Percentiles rank a stretch among this genome's conserved stretches.
Conservation (phyloP, 1,140 invertebrate genomes). For the Drosophila mojavensis region DNA sequence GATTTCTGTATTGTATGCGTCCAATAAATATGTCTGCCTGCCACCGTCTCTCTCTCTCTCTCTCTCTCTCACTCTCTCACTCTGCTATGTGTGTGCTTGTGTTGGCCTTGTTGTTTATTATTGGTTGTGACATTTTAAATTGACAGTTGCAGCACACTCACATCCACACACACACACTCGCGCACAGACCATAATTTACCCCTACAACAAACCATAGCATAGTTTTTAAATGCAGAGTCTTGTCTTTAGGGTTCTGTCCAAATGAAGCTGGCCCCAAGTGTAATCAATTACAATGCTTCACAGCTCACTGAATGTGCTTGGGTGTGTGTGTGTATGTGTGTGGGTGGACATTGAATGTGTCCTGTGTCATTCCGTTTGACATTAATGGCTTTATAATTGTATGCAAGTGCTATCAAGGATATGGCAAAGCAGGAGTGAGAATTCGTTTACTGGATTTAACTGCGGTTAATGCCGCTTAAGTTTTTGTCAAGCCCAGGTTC, state of each 20-base stretch:
- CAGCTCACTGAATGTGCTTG: not conserved
- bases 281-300: constrained; percentile 57
- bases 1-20: constrained; percentile 30
- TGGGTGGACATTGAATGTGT: constrained; percentile 30
- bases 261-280: constrained; percentile 48
- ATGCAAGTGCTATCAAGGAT: constrained; percentile 18
- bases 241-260: constrained; percentile 21
- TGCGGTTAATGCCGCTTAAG: constrained; percentile 11
- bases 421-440: not conserved
- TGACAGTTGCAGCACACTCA: constrained; percentile 42
- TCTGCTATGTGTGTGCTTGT: not conserved
- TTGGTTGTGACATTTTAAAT: constrained; percentile 53
- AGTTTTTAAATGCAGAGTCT: constrained; percentile 49
- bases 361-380: constrained; percentile 29
- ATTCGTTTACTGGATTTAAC: constrained; percentile 1
- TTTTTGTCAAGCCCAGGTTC: not conserved
- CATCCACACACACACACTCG: not conserved
- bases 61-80: too few relatives aligned
- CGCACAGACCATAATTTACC: constrained; percentile 2
- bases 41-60: too few relatives aligned
- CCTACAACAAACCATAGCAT: constrained; percentile 27
- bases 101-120: constrained; percentile 33
- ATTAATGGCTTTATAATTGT: constrained; percentile 59
- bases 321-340: not conserved
- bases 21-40: constrained; percentile 5